A percentile compares a stretch with the other conserved stretches of the same genome.
These are phyloP conservation scores for Acanthis flammea DNA, from an alignment of 2,797 vertebrate species.

Conservation along the genomic window DNA sequence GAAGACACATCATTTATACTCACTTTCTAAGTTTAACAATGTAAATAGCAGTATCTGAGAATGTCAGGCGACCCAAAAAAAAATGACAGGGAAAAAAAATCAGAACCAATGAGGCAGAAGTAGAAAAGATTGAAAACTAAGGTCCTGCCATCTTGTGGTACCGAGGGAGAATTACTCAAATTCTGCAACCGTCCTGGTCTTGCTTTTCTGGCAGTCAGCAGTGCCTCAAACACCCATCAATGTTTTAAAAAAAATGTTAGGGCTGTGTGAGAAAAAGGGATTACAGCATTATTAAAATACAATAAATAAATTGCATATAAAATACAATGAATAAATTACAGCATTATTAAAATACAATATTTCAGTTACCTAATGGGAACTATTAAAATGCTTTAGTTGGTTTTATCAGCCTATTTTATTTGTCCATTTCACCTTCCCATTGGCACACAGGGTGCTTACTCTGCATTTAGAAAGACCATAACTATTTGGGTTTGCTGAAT, in stretches of 20 bases:
- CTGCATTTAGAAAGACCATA: background rate
- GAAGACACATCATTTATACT: accelerated
- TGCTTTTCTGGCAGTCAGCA: background rate
- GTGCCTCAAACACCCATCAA: accelerated
- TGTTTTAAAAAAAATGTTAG: background rate
- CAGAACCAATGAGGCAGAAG: too few species aligned
- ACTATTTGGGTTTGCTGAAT: background rate
- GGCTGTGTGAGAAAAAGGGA: accelerated
- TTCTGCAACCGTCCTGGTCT: background rate
- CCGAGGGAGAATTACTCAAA: background rate
- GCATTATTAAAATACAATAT: background rate
- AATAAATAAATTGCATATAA: too few species aligned
- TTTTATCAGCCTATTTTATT: background rate
- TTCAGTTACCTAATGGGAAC: background rate
- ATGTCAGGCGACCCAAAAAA: background rate
- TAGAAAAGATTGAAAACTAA: background rate
- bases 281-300: background rate
- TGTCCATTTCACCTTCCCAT: background rate
- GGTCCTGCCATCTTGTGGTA: constrained; percentile 56
- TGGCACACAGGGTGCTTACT: background rate
- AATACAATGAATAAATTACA: too few species aligned
- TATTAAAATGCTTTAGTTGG: background rate
- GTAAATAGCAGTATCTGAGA: background rate
- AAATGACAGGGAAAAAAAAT: background rate
- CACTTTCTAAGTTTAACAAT: background rate